Base-by-base conservation (phyloP, 1,140 invertebrate genomes). In the Heliconius himera region DNA sequence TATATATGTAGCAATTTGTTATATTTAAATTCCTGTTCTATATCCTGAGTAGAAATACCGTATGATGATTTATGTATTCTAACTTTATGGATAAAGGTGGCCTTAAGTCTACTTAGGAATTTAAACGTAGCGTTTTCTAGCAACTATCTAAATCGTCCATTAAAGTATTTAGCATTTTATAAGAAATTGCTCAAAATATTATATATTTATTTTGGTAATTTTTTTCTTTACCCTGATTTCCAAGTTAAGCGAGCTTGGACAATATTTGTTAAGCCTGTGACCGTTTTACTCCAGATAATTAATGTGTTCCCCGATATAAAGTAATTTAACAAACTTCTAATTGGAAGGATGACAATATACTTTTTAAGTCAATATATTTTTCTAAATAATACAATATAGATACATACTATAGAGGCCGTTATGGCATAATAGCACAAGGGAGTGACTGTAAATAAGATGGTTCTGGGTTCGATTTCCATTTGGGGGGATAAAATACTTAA, bases 211-310 rank as follows among this genome's bases (percentile, higher is more conserved):
- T 85, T 81, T 78, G 54, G 46, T 70, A 80, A 83, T 84, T 85
- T 80, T 88, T 89, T 87, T 88, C 88, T 90, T 91, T 87, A 89
- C 88, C 84, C 76, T 70, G 82, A 85, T 72, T 86, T 80, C 80
- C 56, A 89, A 90, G 86, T 87, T 87, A 88, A 84, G 87, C 85
- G 87, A 83, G 87, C 90, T 89, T 87, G 84, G 83, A 81, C 83
- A 85, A 90, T 91, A 90, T 91, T 90, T 90, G 89, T 90, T 88
- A 88, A 90, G 89, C 85, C 88, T 84, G 84, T 87, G 89, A 89
- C 89, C 84, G 88, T 89, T 88, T 88, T 84, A 84, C 77, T 70
- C 77, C 36, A 81, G 82, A 85, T 84, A 84, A 84, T 84, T 83
- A 84, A 83, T 81, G 79, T 82, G 73, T 80, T 60, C 73, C 73